phyloP scores from a whole-genome alignment of 2,888 invertebrate genomes.

The Caradrina kadenii region DNA sequence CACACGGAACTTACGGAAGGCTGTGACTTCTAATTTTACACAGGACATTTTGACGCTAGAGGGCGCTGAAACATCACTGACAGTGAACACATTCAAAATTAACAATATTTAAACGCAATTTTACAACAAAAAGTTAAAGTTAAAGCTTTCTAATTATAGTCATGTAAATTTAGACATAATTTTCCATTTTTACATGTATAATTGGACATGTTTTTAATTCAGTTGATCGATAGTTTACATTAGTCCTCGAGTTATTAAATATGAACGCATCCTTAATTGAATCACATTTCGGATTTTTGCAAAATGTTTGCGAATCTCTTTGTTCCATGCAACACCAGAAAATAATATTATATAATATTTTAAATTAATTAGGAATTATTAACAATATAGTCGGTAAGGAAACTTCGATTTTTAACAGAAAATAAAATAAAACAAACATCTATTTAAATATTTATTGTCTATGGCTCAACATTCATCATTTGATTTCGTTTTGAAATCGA shows the following conservation, averaged over 20 bases:
- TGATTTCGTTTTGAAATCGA: slow-evolving; percentile 56
- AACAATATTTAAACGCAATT: slow-evolving; percentile 19
- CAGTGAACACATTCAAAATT: slow-evolving; percentile 75
- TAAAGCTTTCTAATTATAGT: fast-evolving
- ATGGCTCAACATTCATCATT: slow-evolving; percentile 51
- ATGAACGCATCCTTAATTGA: slow-evolving; percentile 69
- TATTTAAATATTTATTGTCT: slow-evolving; percentile 53
- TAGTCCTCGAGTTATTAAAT: neutral
- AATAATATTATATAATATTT: neutral
- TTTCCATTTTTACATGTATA: neutral
- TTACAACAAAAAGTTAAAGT: neutral
- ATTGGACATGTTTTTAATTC: neutral
- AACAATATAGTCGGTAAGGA: neutral
- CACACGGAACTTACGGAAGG: slow-evolving; percentile 90
- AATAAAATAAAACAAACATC: slow-evolving; percentile 13
- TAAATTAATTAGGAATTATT: neutral
- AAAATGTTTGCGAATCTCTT: slow-evolving; percentile 55
- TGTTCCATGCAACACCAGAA: slow-evolving; percentile 26
- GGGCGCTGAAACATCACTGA: slow-evolving; percentile 78
- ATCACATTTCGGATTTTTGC: slow-evolving; percentile 73
- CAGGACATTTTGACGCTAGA: slow-evolving; percentile 83
- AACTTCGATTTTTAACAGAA: neutral
- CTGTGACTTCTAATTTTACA: slow-evolving; percentile 90
- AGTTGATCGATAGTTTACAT: slow-evolving; percentile 6
- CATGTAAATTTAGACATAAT: fast-evolving